Percentiles rank a stretch among this genome's conserved stretches.
Conservation (phyloP, 2,797 vertebrate species). For the Tympanoctomys barrerae region DNA sequence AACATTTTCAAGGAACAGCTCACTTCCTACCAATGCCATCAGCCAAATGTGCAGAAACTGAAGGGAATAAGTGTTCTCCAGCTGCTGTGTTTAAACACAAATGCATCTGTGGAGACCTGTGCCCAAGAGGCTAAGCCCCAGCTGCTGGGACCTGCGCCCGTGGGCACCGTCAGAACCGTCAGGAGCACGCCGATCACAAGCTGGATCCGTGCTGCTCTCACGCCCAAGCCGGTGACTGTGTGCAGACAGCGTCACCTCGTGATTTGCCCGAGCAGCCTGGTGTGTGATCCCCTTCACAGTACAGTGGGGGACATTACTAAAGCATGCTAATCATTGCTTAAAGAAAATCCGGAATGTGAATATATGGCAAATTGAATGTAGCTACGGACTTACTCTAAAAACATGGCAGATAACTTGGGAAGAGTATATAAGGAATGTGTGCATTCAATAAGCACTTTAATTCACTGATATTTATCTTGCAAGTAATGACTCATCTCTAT, state of each 20-base stretch:
- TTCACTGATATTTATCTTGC: not conserved
- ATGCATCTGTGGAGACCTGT: no score
- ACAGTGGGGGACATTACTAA: not conserved
- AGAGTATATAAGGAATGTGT: not conserved
- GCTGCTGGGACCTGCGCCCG: not conserved
- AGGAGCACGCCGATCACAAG: not conserved
- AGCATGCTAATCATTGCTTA: not conserved
- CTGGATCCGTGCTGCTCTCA: not conserved
- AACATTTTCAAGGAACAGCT: not conserved
- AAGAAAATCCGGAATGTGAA: not conserved
- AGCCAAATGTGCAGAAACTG: not conserved
- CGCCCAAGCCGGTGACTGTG: fast-evolving
- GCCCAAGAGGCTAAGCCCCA: fast-evolving
- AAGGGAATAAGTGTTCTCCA: not conserved
- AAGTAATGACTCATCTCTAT: not conserved
- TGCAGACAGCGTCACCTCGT: not conserved
- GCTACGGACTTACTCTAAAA: not conserved
- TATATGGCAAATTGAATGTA: not conserved
- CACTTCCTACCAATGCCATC: not conserved
- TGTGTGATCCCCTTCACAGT: not conserved
- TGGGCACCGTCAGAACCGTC: not conserved
- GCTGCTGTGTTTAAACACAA: not conserved
- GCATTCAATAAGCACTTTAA: not conserved
- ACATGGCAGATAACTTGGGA: not conserved
- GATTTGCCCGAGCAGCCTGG: not conserved